Evolutionary conservation across 2,888 invertebrate species (phyloP), one percentile per base, ranked within the genome.

Genomic region (Leptinotarsa haldemani): DNA sequence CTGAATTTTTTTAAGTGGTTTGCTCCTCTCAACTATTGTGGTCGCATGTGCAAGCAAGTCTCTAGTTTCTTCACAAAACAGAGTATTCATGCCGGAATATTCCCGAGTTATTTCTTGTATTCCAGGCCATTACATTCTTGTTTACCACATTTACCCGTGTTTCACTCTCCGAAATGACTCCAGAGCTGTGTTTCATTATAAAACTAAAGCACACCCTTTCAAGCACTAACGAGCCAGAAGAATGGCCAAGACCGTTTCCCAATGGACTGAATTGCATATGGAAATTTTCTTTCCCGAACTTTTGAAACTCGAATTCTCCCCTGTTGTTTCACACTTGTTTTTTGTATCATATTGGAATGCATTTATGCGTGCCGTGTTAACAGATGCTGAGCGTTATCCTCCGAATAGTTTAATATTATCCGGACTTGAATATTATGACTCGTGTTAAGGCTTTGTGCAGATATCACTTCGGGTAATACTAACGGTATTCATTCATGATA

Each of bases 211-310:
- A 61, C 70, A 56, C 65, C 58, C 65, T 53, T 40, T 46, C 56
- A 68, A 40, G 56, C 46, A 18, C 56, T 56, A 68, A 65, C 65
- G 56, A 65, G 64, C 58, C 63, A 70, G 22, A 70, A 56, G 40
- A 53, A 70, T 64, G 30, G 64, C 52, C 22, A 64, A 52, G 48
- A 67, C 53, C 56, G 20, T 46, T 25, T 56, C 56, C 70, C 70
- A 52, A 12, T 52, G 63, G 64, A 25, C 64, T 25, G 40, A 73
- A 73, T 69, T 73, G 70, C 73, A 72, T 72, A 72, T 72, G 72
- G 72, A 73, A 66, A 73, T 73, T 70, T 65, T 47, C 50, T 52
- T 65, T 66, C 56, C 40, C 48, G 40, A 56, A 73, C 69, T 65
- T 73, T 73, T 25, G 56, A 58, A 68, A 56, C 65, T 56, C 22